Evolutionary conservation across 2,797 vertebrate species (phyloP).

Genomic region (Leontopithecus rosalia): DNA sequence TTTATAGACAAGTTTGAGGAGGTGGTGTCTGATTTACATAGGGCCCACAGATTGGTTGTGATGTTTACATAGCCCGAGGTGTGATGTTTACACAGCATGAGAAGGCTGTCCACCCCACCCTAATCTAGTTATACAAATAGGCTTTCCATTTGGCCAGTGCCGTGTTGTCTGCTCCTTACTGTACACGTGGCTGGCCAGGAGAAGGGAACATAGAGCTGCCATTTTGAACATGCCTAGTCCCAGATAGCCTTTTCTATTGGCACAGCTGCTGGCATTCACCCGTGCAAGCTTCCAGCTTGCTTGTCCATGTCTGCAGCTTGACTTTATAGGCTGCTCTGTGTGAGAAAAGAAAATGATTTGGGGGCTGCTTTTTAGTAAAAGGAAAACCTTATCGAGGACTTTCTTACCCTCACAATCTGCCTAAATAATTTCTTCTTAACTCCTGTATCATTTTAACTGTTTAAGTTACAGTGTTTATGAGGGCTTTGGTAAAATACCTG

Average conservation of each 20-base stretch:
- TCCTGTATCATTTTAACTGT: not conserved
- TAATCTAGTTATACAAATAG: not conserved
- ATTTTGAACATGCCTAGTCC: not conserved
- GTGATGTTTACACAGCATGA: not conserved
- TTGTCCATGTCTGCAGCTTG: not conserved
- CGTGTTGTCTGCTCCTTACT: not conserved
- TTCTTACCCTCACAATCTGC: not conserved
- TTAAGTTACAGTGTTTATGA: not conserved
- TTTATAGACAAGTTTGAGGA: not conserved
- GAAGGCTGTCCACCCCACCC: not conserved
- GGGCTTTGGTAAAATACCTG: not conserved
- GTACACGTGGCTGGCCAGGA: not conserved
- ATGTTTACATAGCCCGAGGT: not conserved
- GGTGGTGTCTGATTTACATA: not conserved
- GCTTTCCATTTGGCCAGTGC: not conserved
- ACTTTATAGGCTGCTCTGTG: not conserved
- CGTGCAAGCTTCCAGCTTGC: not conserved
- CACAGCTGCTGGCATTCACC: not conserved
- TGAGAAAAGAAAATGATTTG: not conserved
- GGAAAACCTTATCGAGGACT: not conserved
- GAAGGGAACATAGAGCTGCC: not conserved
- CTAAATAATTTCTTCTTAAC: not conserved
- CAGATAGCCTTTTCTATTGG: not conserved
- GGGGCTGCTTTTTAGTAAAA: no score
- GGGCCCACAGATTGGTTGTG: not conserved